Percentiles rank a stretch among this genome's conserved stretches.
Conservation (phyloP, 2,797 vertebrate species). For the Pseudotriccus pelzelni region DNA sequence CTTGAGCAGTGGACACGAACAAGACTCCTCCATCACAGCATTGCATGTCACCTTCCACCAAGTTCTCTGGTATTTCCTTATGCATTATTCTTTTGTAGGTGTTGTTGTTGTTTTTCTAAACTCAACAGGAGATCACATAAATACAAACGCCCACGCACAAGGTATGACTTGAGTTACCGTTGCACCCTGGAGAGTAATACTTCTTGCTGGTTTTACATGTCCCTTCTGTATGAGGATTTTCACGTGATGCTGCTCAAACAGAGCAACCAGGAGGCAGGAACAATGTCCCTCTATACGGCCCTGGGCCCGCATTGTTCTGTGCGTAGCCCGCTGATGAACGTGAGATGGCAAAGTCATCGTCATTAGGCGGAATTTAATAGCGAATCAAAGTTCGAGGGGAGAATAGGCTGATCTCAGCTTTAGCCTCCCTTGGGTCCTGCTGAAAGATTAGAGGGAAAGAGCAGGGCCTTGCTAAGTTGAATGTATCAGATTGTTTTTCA, state of each 20-base stretch:
- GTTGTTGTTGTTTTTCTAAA: constrained; percentile 57
- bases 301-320: constrained; percentile 82
- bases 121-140: constrained; percentile 25
- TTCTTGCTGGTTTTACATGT: constrained; percentile 69
- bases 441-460: constrained; percentile 98
- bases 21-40: accelerated
- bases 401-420: constrained; percentile 95
- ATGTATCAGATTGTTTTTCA: constrained; percentile 98
- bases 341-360: constrained; percentile 88
- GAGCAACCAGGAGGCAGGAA: constrained; percentile 79
- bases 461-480: constrained; percentile 92
- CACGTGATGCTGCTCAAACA: constrained; percentile 69
- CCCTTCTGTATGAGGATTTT: constrained; percentile 70
- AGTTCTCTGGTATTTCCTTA: neutral
- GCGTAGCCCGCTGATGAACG: constrained; percentile 80
- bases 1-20: accelerated
- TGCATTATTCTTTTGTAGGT: neutral
- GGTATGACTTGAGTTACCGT: constrained; percentile 52
- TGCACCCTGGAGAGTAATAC: constrained; percentile 66
- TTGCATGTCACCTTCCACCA: neutral
- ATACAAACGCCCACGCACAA: constrained; percentile 45
- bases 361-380: constrained; percentile 99
- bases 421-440: constrained; percentile 95
- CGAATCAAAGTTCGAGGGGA: constrained; percentile 97
- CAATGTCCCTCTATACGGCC: constrained; percentile 87